These are phyloP conservation scores for Crotophaga sulcirostris DNA, from an alignment of 2,113 vertebrate genomes.

Conservation along the genomic window DNA sequence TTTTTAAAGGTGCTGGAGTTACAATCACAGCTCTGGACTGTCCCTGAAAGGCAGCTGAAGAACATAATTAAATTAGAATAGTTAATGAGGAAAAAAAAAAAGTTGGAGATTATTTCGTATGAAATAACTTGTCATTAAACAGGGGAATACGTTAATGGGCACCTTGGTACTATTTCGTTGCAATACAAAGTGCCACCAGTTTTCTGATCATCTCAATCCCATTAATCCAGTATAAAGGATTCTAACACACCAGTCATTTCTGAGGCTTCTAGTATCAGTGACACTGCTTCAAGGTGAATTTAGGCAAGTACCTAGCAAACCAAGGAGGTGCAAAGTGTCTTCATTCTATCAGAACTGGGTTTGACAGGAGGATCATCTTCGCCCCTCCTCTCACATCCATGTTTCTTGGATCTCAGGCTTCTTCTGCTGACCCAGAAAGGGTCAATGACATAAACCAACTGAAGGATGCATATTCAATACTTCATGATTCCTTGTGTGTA, in stretches of 20 bases:
- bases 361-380: neutral
- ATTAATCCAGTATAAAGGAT: neutral
- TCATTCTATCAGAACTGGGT: neutral
- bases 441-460: neutral
- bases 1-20: constrained; percentile 85
- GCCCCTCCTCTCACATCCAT: neutral
- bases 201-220: neutral
- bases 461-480: neutral
- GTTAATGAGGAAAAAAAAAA: neutral
- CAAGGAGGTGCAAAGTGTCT: neutral
- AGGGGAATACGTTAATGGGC: neutral
- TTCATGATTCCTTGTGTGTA: neutral
- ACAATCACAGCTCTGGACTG: constrained; percentile 86
- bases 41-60: constrained; percentile 82
- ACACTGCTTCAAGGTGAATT: neutral
- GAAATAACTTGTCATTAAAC: neutral
- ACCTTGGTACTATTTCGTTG: neutral
- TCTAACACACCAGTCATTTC: neutral
- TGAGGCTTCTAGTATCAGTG: neutral
- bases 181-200: neutral
- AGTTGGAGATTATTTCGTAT: neutral
- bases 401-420: neutral
- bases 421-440: neutral
- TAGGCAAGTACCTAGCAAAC: neutral
- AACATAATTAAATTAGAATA: constrained; percentile 34